These are phyloP conservation scores for Oscheius myriophilus DNA, from an alignment of 2,888 invertebrate species.

Conservation along the genomic window DNA sequence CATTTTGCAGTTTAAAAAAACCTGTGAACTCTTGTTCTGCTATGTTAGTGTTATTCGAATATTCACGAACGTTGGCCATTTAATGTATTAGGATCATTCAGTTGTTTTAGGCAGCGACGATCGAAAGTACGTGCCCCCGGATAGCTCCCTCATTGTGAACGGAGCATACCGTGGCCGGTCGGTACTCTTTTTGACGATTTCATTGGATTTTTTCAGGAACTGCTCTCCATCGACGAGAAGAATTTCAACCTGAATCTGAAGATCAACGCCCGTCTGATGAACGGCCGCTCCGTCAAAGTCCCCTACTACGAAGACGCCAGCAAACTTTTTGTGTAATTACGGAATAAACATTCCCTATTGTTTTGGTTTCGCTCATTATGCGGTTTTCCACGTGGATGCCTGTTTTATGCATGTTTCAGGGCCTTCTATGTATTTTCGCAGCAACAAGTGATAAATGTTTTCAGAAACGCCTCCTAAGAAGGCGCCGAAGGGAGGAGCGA, in stretches of 20 bases:
- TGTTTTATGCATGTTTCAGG: too few species aligned
- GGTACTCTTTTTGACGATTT: neutral
- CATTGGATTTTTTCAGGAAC: conserved; percentile 39
- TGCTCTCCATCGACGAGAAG: conserved; percentile 80
- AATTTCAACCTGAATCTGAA: conserved; percentile 78
- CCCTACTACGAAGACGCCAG: conserved; percentile 91
- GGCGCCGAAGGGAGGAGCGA: conserved; percentile 26
- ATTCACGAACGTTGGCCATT: too few species aligned
- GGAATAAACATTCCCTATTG: neutral
- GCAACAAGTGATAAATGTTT: too few species aligned
- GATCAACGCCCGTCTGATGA: conserved; percentile 77
- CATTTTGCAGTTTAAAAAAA: too few species aligned
- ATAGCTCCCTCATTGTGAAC: conserved; percentile 84
- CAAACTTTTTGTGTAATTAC: conserved; percentile 75
- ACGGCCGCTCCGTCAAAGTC: conserved; percentile 81
- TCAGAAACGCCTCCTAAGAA: conserved; percentile 57
- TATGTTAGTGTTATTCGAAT: too few species aligned
- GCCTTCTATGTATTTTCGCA: too few species aligned
- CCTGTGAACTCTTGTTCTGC: too few species aligned
- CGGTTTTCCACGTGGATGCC: too few species aligned
- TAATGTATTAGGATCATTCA: too few species aligned
- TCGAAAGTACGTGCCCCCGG: too few species aligned
- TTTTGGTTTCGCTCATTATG: neutral
- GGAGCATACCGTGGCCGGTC: conserved; percentile 83
- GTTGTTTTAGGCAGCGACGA: too few species aligned